These are phyloP conservation scores for Toxotes lorentzi DNA, from an alignment of 2,797 vertebrate species.

Conservation along the genomic window DNA sequence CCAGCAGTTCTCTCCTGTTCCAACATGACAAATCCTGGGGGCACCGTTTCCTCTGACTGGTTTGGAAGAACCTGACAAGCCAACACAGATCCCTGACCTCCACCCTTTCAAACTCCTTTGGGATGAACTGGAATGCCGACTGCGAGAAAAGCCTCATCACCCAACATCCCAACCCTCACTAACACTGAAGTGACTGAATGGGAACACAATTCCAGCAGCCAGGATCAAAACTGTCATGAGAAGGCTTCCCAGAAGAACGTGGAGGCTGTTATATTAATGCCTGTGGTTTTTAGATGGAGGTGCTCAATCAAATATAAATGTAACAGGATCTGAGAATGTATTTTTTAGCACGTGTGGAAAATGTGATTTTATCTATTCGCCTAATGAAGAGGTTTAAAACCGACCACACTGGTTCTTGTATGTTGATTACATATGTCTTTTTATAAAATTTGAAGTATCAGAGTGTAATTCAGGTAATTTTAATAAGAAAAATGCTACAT, in stretches of 20 bases:
- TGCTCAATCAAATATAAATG: neutral
- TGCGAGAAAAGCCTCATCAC: neutral
- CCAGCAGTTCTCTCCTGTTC: neutral
- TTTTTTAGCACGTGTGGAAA: too few relatives aligned
- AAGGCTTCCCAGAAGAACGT: slow-evolving; percentile 3
- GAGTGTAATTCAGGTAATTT: neutral
- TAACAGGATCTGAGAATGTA: neutral
- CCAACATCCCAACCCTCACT: slow-evolving; percentile 17
- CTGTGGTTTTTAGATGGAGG: neutral
- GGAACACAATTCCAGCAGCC: slow-evolving; percentile 9
- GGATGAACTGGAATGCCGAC: slow-evolving; percentile 6
- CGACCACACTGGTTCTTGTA: neutral
- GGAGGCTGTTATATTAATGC: neutral
- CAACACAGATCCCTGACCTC: neutral
- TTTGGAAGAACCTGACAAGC: neutral
- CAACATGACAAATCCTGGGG: neutral
- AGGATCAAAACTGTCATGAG: slow-evolving; percentile 6
- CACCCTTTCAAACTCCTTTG: neutral
- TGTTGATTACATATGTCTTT: neutral
- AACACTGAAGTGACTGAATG: slow-evolving; percentile 23
- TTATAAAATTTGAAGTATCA: neutral
- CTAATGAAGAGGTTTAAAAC: neutral
- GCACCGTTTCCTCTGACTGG: neutral
- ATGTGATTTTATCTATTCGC: neutral
- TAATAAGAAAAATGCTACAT: neutral